phyloP scores from a whole-genome alignment of 2,888 invertebrate genomes.

The Cosmorhoe ocellata region DNA sequence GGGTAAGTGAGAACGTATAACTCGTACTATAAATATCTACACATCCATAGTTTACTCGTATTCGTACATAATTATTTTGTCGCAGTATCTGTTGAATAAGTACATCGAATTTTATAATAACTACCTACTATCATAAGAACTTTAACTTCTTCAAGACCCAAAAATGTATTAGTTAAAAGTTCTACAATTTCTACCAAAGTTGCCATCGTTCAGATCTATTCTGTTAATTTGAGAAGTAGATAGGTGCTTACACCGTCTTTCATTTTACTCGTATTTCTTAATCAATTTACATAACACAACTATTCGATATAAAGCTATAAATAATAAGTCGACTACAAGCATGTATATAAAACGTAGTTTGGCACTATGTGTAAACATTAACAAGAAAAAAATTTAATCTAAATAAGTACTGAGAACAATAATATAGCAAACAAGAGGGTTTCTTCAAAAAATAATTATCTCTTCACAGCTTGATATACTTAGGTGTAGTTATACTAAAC shows the following conservation, averaged over 20 bases:
- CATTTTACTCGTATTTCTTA: constrained; percentile 14
- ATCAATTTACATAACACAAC: constrained; percentile 11
- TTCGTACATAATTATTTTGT: constrained; percentile 2
- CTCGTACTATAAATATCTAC: constrained; percentile 14
- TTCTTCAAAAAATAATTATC: constrained; percentile 60
- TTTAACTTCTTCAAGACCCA: constrained; percentile 19
- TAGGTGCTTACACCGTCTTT: background rate
- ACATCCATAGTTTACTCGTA: constrained; percentile 9
- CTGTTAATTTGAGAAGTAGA: constrained; percentile 23
- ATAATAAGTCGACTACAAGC: constrained; percentile 47
- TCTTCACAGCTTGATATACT: constrained; percentile 60
- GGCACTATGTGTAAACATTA: constrained; percentile 66
- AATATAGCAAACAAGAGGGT: constrained; percentile 53
- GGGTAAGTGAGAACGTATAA: background rate
- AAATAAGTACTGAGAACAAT: constrained; percentile 57
- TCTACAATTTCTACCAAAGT: constrained; percentile 17
- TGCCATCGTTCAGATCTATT: constrained; percentile 26
- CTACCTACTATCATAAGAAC: constrained; percentile 29
- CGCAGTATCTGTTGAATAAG: background rate
- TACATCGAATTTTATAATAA: constrained; percentile 4
- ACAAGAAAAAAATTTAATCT: constrained; percentile 50
- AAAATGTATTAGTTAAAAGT: constrained; percentile 10
- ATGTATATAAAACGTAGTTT: constrained; percentile 63
- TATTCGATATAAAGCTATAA: constrained; percentile 37
- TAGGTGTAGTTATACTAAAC: constrained; percentile 37